Base-by-base conservation (phyloP, 2,888 invertebrate species). In the Abrostola tripartita region DNA sequence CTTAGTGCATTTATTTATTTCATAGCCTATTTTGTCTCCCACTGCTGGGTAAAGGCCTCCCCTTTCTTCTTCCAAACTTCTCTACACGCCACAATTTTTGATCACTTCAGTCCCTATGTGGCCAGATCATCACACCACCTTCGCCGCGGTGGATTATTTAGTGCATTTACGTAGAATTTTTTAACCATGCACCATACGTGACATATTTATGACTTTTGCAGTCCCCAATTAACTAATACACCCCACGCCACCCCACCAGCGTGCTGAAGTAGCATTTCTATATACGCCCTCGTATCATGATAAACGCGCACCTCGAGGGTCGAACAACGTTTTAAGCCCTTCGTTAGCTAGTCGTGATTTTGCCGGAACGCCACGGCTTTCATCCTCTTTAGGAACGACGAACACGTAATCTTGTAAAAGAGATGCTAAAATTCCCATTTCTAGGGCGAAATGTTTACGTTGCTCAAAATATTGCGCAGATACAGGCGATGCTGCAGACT, bases 331-430 rank as follows among this genome's bases (percentile, higher is more conserved):
- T 68, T 69, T 63, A 65, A 77, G 42, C 65, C 54, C 61, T 67
- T 74, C 65, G 65, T 64, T 70, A 67, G 55, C 38, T 49, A 56
- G 54, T 61, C 78, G 73, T 78, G 73, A 73, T 70, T 66, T 68
- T 51, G 47, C 37, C 60, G 61, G 49, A 59, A 70, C 56, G 38
- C 44, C 38, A n/a, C 38, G 66, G 62, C 65, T 76, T 71, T 74
- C 44, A 55, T 74, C 62, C 62, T 58, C 42, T 65, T 61, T 61
- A 35, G 37, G 41, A 55, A 57, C 38, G 61, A 52, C 57, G 50
- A 57, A 65, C 44, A 14, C 62, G 54, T 70, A 73, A 75, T 65
- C 77, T 61, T 36, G 37, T 65, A 57, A 70, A 72, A 57, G 51
- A 66, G 65, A 61, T 60, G 64, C 51, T 76, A 66, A 65, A 63